A percentile compares a stretch with the other conserved stretches of the same genome.
Evolutionary conservation across 2,113 vertebrate species (phyloP).

Genomic region (Odontophorus gujanensis): DNA sequence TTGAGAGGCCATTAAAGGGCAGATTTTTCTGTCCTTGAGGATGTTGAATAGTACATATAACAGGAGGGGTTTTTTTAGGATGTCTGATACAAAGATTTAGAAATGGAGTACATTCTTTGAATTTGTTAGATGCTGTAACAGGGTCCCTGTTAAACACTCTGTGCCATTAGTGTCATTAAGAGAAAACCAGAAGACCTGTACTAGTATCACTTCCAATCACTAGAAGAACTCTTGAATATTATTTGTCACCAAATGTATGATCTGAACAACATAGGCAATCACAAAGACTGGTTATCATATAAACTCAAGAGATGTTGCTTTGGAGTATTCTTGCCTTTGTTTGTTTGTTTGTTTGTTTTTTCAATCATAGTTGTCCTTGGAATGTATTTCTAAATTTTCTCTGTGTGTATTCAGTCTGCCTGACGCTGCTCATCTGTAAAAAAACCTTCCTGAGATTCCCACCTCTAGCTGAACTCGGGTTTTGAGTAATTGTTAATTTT

Average conservation of each 20-base stretch:
- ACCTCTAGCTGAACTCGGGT: neutral
- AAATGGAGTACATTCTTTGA: slow-evolving; percentile 20
- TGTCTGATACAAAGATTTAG: slow-evolving; percentile 52
- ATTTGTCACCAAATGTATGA: neutral
- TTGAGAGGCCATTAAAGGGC: slow-evolving; percentile 73
- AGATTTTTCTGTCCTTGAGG: slow-evolving; percentile 60
- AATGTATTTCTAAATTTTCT: neutral
- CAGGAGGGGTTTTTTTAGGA: slow-evolving; percentile 53
- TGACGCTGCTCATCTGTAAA: neutral
- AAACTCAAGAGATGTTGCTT: neutral
- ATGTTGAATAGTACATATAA: slow-evolving; percentile 54
- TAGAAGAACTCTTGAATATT: neutral
- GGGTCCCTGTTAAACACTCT: neutral
- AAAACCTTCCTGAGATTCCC: neutral
- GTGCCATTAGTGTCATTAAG: slow-evolving; percentile 13
- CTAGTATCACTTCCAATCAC: neutral
- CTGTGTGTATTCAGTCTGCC: neutral
- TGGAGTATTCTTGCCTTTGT: neutral
- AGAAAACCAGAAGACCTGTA: neutral
- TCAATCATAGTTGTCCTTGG: neutral
- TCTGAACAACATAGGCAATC: neutral
- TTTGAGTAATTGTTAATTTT: neutral
- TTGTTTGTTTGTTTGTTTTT: neutral
- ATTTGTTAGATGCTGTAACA: slow-evolving; percentile 55
- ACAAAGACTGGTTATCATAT: neutral